phyloP scores from a whole-genome alignment of 1,140 invertebrate genomes.

The Leptinotarsa defecta region DNA sequence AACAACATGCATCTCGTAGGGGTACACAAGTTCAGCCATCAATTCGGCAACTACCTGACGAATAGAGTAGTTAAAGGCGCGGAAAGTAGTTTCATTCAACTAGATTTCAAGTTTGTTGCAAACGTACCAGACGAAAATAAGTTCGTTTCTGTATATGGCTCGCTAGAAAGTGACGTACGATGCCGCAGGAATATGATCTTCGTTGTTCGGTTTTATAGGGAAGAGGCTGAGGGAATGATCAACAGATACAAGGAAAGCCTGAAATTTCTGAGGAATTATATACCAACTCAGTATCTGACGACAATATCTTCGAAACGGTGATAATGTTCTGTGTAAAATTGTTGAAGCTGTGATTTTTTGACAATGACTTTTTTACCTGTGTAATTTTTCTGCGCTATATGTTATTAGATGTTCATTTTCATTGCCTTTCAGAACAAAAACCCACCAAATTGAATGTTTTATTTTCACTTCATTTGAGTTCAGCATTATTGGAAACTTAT shows the following conservation, averaged over 20 bases:
- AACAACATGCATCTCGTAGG: conserved; percentile 4
- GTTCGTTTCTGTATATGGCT: conserved; percentile 13
- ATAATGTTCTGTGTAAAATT: no score
- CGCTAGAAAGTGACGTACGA: background rate
- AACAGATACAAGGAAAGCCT: conserved; percentile 1
- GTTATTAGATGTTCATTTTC: no score
- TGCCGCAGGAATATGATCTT: background rate
- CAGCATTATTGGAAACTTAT: no score
- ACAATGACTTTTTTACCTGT: no score
- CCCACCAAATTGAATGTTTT: no score
- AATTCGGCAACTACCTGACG: background rate
- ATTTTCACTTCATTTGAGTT: no score
- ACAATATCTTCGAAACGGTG: background rate
- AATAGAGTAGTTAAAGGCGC: background rate
- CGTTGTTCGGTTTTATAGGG: conserved; percentile 4
- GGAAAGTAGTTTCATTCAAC: background rate
- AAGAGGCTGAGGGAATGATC: background rate
- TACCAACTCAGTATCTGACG: background rate
- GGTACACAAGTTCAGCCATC: background rate
- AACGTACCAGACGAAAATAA: background rate
- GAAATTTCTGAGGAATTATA: background rate
- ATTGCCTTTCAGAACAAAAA: no score
- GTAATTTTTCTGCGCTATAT: no score
- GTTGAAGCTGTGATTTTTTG: no score
- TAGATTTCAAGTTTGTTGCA: background rate